These are phyloP conservation scores for Norana najaformis DNA, from an alignment of 2,888 invertebrate species.

Conservation along the genomic window DNA sequence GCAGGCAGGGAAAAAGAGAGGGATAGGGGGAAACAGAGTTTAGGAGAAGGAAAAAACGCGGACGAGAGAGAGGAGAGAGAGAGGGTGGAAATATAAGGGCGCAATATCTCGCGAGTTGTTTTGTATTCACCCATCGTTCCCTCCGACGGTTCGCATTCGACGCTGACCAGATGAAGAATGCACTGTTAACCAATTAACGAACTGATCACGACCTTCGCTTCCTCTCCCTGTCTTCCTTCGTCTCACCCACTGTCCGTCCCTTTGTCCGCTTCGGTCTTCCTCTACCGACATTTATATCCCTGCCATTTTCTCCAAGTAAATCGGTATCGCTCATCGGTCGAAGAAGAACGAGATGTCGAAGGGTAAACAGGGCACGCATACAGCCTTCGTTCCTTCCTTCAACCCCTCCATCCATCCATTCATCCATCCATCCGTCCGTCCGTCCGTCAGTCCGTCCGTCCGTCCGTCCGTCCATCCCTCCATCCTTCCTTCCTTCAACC, in stretches of 20 bases:
- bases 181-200: slow-evolving; percentile 5
- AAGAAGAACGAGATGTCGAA: not conserved
- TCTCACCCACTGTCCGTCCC: not conserved
- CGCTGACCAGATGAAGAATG: not conserved
- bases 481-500: not conserved
- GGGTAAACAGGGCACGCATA: not conserved
- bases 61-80: not conserved
- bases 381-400: not conserved
- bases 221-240: not conserved
- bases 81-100: not conserved
- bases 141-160: not conserved
- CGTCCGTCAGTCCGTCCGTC: no score
- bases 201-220: not conserved
- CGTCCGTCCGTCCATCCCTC: not conserved
- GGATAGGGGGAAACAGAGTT: not conserved
- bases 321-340: not conserved
- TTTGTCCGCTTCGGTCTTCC: not conserved
- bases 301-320: not conserved
- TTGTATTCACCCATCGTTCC: not conserved
- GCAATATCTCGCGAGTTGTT: no score
- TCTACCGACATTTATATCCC: not conserved
- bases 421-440: no score
- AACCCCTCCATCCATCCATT: not conserved
- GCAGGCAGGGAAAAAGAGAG: not conserved
- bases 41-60: no score